These are phyloP conservation scores for Adelognathus sp. DNA, from an alignment of 2,888 invertebrate species.

Conservation along the genomic window DNA sequence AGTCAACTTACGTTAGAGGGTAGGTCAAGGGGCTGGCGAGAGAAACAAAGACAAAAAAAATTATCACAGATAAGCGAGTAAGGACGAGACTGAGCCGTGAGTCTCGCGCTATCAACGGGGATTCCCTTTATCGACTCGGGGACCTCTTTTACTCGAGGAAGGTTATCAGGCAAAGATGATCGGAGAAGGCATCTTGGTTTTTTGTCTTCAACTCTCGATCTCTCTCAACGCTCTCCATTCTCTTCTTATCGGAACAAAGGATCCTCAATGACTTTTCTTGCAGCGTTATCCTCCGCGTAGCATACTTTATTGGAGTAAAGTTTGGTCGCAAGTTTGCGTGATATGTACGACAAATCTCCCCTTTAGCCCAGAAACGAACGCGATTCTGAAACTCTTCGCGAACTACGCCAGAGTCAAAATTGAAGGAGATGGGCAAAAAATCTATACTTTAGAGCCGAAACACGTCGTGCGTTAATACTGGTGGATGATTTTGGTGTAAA, in stretches of 20 bases:
- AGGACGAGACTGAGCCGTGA: constrained; percentile 4
- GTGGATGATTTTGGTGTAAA: too few relatives aligned
- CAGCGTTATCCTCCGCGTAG: constrained; percentile 22
- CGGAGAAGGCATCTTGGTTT: constrained; percentile 50
- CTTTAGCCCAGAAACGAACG: too few relatives aligned
- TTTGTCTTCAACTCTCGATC: not conserved
- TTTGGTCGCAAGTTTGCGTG: not conserved
- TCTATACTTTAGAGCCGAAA: too few relatives aligned
- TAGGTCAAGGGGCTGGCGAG: too few relatives aligned
- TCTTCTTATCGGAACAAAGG: constrained; percentile 38
- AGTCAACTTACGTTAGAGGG: not conserved
- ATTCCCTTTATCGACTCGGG: constrained; percentile 54
- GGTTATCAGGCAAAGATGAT: constrained; percentile 64
- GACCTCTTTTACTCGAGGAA: constrained; percentile 48
- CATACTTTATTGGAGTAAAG: not conserved
- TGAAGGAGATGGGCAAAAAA: not conserved
- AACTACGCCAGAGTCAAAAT: not conserved
- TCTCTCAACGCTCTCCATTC: not conserved
- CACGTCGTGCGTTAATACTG: too few relatives aligned
- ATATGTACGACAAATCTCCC: not conserved
- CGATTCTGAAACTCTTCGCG: too few relatives aligned
- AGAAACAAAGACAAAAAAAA: constrained; percentile 25
- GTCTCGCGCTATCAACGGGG: constrained; percentile 14
- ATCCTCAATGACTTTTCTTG: constrained; percentile 6
- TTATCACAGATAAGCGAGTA: constrained; percentile 27